These are phyloP conservation scores for Notarius lentiginosus DNA, from an alignment of 2,113 vertebrate species.

Conservation along the genomic window DNA sequence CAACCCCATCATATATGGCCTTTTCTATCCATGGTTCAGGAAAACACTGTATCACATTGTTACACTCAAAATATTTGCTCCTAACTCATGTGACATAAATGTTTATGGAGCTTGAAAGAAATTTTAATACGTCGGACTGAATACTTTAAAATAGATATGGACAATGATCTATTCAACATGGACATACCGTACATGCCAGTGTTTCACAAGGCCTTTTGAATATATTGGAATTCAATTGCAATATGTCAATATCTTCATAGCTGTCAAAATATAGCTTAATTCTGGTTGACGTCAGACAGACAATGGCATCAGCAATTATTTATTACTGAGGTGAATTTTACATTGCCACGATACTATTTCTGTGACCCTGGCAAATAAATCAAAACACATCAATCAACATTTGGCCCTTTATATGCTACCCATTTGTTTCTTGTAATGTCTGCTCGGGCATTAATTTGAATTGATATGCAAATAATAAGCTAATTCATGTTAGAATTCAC, in stretches of 20 bases:
- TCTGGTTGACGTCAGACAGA: too few relatives aligned
- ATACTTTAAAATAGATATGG: not conserved
- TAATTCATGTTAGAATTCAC: too few relatives aligned
- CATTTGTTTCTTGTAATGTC: not conserved
- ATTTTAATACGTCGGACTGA: too few relatives aligned
- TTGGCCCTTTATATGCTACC: not conserved
- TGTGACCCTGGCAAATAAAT: not conserved
- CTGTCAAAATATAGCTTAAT: not conserved
- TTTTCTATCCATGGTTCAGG: constrained; percentile 63
- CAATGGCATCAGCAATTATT: too few relatives aligned
- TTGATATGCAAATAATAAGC: not conserved
- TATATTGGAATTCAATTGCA: not conserved
- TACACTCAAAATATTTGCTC: constrained; percentile 55
- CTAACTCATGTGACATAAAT: constrained; percentile 49
- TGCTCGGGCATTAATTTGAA: not conserved
- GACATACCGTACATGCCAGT: not conserved
- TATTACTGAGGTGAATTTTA: too few relatives aligned
- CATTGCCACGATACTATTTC: too few relatives aligned
- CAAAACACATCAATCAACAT: not conserved
- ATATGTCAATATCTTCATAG: not conserved
- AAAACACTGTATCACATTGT: constrained; percentile 56
- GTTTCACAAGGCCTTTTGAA: not conserved
- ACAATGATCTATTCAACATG: not conserved
- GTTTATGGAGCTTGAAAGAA: constrained; percentile 8
- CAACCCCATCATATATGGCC: constrained; percentile 60